Percentiles rank a stretch among this genome's conserved stretches.
These are phyloP conservation scores for Panurus biarmicus DNA, from an alignment of 2,113 vertebrate species.

Conservation along the genomic window DNA sequence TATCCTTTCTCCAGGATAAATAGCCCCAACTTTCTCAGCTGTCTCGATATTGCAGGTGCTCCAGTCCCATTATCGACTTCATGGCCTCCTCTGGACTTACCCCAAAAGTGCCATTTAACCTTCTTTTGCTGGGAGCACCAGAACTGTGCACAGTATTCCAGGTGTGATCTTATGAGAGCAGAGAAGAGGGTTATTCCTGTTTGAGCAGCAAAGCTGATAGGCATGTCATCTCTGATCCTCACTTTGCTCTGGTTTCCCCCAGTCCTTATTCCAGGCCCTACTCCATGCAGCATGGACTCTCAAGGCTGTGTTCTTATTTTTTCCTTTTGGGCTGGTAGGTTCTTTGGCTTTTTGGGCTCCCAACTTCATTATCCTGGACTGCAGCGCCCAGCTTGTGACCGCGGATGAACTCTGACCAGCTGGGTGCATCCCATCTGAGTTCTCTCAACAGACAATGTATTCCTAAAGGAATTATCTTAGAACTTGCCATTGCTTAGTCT, in stretches of 20 bases:
- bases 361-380: not conserved
- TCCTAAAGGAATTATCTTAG: not conserved
- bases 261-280: not conserved
- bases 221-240: not conserved
- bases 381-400: not conserved
- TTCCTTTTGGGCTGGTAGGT: not conserved
- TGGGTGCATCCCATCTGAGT: not conserved
- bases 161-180: not conserved
- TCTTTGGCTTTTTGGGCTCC: not conserved
- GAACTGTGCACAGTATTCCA: not conserved
- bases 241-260: not conserved
- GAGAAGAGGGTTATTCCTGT: not conserved
- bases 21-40: not conserved
- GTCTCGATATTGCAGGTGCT: too few species aligned
- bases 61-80: accelerated
- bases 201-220: not conserved
- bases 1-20: not conserved
- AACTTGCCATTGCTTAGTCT: not conserved
- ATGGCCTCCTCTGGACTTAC: not conserved
- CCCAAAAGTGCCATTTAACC: not conserved
- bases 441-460: not conserved
- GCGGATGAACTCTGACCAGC: not conserved
- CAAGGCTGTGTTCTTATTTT: not conserved
- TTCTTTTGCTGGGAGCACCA: not conserved
- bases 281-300: not conserved